Evolutionary conservation across 2,113 vertebrate genomes (phyloP), one percentile per base, ranked within the genome.

Genomic region (Cryptomyrus ogoouensis): DNA sequence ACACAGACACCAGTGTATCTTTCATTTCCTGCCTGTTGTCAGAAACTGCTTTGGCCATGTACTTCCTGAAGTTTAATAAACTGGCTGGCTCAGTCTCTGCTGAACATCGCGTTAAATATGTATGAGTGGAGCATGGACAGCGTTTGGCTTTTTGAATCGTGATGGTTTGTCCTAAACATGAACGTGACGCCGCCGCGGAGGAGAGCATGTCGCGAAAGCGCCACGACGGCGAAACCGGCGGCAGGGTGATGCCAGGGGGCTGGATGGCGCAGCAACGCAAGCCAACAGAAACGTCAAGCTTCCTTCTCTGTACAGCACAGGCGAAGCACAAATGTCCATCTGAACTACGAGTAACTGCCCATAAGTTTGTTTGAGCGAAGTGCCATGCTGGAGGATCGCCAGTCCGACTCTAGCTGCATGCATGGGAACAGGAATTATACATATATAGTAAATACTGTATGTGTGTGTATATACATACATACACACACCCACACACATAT

Each of bases 1-100:
- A 86, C 53, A 70, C 27, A 49, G 87, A 66, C 5, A 31, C 31
- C 52, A 80, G 52, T 31, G 52, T 77, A 84, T 86, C 53, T 70
- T 90, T 87, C n/a, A 70, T 87, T 21, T 87, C 84, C 56, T 58
- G 89, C 31, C 42, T 87, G 56, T 90, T 50, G 58, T 74, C 56
- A 74, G n/a, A 50, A 17, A 66, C 39, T 74, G 56, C 44, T 31
- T 86, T 70, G 47, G n/a, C 83, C 44, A 3, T 24, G 83, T n/a
- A 13, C 83, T 89, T 62, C 17, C 53, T 35, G n/a, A 74, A 88
- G 62, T 70, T 88, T 70, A 74, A 74, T 74, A 88, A 47, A 77
- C 44, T 74, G 24, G 62, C 88, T 77, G 62, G 74, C 58, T 88
- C 27, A 49, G 62, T 9, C 62, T 88, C 88, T 58, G 46, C 58